These are phyloP conservation scores for Morinoia aosen DNA, from an alignment of 2,888 invertebrate species.

Conservation along the genomic window DNA sequence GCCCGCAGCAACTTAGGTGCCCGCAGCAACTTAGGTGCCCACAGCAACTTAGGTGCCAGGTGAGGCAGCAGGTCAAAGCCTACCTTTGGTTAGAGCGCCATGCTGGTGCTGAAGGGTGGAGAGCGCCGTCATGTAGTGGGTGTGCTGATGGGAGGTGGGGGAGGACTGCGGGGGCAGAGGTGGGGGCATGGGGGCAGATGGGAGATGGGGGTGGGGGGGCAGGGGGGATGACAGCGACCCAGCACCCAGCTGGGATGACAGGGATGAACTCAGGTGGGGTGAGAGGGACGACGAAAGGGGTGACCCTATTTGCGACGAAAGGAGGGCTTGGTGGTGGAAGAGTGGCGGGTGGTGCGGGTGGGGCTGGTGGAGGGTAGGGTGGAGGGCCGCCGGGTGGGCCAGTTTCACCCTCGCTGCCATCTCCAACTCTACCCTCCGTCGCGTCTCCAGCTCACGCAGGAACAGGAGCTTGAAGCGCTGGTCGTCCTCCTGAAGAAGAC, in stretches of 20 bases:
- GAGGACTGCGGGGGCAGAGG: conserved; percentile 10
- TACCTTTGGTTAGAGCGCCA: neutral
- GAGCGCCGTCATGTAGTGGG: neutral
- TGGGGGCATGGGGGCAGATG: neutral
- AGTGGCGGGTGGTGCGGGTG: conserved; percentile 59
- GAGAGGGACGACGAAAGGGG: neutral
- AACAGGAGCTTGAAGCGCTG: conserved; percentile 62
- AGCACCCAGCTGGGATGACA: neutral
- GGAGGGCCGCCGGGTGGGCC: conserved; percentile 64
- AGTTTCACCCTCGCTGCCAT: conserved; percentile 65
- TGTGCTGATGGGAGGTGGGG: neutral
- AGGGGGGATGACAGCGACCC: neutral
- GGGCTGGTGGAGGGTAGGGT: conserved; percentile 53
- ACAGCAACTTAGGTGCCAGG: too few species aligned
- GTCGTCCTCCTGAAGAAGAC: conserved; percentile 59
- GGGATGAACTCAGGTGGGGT: neutral
- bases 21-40: too few species aligned
- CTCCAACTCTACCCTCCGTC: conserved; percentile 64
- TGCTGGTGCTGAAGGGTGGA: conserved; percentile 28
- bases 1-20: too few species aligned
- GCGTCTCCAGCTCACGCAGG: conserved; percentile 64
- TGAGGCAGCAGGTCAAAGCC: neutral
- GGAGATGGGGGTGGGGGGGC: neutral
- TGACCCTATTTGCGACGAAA: neutral
- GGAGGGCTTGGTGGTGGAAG: conserved; percentile 54